These are phyloP conservation scores for Chlamydotis undulata DNA, from an alignment of 2,113 vertebrate species.

Conservation along the genomic window DNA sequence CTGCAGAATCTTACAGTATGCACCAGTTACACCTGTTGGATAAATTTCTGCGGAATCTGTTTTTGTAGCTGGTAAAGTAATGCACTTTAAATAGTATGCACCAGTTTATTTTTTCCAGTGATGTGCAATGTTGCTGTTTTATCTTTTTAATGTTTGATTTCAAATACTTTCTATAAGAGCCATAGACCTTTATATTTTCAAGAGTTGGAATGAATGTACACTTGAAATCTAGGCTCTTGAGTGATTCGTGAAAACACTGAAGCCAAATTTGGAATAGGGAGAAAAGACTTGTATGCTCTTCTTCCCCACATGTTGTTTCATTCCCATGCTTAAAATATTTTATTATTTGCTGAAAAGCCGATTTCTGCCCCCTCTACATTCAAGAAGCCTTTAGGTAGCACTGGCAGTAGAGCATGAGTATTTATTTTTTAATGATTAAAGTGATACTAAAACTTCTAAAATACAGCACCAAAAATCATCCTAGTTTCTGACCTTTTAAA, in stretches of 20 bases:
- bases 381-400: slow-evolving; percentile 16
- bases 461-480: slow-evolving; percentile 30
- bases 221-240: slow-evolving; percentile 46
- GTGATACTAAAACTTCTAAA: slow-evolving; percentile 17
- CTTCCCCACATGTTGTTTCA: background rate
- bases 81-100: slow-evolving; percentile 59
- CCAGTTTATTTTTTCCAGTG: slow-evolving; percentile 15
- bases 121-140: slow-evolving; percentile 44
- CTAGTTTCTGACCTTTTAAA: background rate
- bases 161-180: slow-evolving; percentile 44
- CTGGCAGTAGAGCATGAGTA: slow-evolving; percentile 15
- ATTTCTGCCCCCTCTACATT: background rate
- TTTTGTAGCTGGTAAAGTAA: slow-evolving; percentile 9
- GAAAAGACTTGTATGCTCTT: background rate
- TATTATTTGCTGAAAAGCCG: slow-evolving; percentile 13
- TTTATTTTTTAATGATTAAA: slow-evolving; percentile 59
- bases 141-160: slow-evolving; percentile 15
- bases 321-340: background rate
- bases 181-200: slow-evolving; percentile 48
- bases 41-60: background rate
- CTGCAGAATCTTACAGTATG: background rate
- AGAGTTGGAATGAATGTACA: slow-evolving; percentile 53
- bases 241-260: slow-evolving; percentile 15
- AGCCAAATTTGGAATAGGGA: slow-evolving; percentile 13
- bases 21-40: background rate